Evolutionary conservation across 2,888 invertebrate species (phyloP).

Genomic region (Tuberolachnus salignus): DNA sequence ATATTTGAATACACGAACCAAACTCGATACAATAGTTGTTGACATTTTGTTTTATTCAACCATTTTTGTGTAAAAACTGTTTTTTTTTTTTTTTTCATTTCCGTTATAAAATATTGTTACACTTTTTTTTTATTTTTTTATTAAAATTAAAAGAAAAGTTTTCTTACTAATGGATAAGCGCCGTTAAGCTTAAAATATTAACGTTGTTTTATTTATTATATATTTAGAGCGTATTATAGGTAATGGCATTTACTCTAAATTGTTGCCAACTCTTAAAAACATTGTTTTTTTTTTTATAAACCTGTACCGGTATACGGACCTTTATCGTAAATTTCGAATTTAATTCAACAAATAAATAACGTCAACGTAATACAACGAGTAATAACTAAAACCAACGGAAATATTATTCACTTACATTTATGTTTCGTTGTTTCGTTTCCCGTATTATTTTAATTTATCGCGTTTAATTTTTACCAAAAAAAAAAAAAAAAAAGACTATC

Average conservation of each 20-base stretch:
- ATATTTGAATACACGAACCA: neutral
- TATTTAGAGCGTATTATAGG: neutral
- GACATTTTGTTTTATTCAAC: neutral
- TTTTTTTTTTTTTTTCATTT: too few species aligned
- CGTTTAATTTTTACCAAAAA: too few species aligned
- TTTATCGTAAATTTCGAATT: neutral
- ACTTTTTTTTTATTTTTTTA: too few species aligned
- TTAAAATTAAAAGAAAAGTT: neutral
- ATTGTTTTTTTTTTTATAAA: neutral
- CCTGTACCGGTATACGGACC: too few species aligned
- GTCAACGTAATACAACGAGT: too few species aligned
- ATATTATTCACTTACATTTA: too few species aligned
- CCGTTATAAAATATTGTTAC: neutral
- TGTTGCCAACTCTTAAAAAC: neutral
- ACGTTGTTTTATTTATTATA: constrained; percentile 9
- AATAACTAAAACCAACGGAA: too few species aligned
- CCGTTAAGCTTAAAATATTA: constrained; percentile 9
- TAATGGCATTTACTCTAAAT: neutral
- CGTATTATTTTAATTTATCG: too few species aligned
- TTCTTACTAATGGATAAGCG: neutral
- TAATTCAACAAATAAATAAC: too few species aligned
- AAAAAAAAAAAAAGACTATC: too few species aligned
- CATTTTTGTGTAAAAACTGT: too few species aligned
- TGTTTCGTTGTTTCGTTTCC: too few species aligned
- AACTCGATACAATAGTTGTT: neutral